Conservation (phyloP, 2,888 invertebrate species). For the Sericinus montela region DNA sequence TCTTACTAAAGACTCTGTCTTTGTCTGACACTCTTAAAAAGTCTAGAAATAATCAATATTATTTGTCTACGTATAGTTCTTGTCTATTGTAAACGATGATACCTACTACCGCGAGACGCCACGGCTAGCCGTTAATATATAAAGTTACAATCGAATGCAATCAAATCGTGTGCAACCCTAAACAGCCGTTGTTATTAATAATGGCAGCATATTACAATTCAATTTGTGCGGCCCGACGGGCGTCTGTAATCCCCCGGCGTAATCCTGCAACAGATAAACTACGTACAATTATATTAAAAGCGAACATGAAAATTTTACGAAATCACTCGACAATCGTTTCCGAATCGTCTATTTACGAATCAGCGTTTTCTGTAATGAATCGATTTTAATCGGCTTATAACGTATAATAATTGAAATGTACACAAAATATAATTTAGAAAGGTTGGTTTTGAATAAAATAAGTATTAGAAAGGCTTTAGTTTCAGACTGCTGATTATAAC, state of each 20-base stretch:
- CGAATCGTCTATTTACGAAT: constrained; percentile 32
- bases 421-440: too few relatives aligned
- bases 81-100: too few relatives aligned
- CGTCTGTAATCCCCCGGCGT: constrained; percentile 43
- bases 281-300: constrained; percentile 74
- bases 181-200: constrained; percentile 60
- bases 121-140: not conserved
- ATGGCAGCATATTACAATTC: constrained; percentile 74
- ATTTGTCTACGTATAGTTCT: too few relatives aligned
- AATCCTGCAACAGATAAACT: constrained; percentile 69
- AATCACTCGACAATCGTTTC: constrained; percentile 54
- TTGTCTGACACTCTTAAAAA: too few relatives aligned
- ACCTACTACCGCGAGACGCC: too few relatives aligned
- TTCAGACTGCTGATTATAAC: too few relatives aligned
- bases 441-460: too few relatives aligned
- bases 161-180: constrained; percentile 40
- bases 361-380: constrained; percentile 29
- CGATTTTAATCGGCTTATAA: constrained; percentile 5
- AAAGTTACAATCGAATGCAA: not conserved
- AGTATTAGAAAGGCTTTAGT: too few relatives aligned
- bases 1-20: too few relatives aligned
- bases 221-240: constrained; percentile 62
- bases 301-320: constrained; percentile 66
- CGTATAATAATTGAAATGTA: too few relatives aligned
- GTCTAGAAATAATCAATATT: too few relatives aligned